Percentiles rank a stretch among this genome's conserved stretches.
These are phyloP conservation scores for Reticulitermes speratus DNA, from an alignment of 1,140 invertebrate genomes.

Conservation along the genomic window DNA sequence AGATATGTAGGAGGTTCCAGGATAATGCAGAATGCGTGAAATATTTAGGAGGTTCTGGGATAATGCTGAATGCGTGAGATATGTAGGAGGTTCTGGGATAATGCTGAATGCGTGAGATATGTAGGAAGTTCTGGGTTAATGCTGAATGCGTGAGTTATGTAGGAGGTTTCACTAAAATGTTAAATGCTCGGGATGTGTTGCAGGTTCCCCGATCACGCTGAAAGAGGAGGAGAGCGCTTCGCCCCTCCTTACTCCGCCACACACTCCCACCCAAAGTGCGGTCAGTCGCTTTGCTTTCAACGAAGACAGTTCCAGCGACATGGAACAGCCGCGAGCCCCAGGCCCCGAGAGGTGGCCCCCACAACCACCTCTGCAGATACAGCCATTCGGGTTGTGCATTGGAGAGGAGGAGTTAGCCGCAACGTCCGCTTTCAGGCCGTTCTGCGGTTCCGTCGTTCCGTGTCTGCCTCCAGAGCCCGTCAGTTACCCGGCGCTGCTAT, in stretches of 20 bases:
- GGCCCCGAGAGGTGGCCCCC: neutral
- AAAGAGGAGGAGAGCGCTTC: conserved; percentile 35
- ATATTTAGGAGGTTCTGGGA: no score
- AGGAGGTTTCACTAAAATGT: no score
- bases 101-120: no score
- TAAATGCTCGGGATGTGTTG: neutral
- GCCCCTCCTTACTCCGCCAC: conserved; percentile 41
- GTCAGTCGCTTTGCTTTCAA: conserved; percentile 35
- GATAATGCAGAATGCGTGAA: no score
- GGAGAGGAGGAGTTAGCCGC: neutral
- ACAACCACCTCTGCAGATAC: neutral
- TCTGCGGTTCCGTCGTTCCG: neutral
- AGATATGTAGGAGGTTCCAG: no score
- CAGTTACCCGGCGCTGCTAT: conserved; percentile 34
- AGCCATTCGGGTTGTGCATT: conserved; percentile 15
- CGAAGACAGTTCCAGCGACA: conserved; percentile 21
- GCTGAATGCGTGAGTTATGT: no score
- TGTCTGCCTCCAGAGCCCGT: conserved; percentile 36
- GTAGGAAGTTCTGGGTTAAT: no score
- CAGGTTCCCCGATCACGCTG: conserved; percentile 27
- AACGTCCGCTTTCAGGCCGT: neutral
- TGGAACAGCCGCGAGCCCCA: neutral
- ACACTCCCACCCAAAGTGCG: conserved; percentile 38
- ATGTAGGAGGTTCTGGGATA: no score
- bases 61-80: no score